These are phyloP conservation scores for Aspidapion aeneum DNA, from an alignment of 2,888 invertebrate species.

Conservation along the genomic window DNA sequence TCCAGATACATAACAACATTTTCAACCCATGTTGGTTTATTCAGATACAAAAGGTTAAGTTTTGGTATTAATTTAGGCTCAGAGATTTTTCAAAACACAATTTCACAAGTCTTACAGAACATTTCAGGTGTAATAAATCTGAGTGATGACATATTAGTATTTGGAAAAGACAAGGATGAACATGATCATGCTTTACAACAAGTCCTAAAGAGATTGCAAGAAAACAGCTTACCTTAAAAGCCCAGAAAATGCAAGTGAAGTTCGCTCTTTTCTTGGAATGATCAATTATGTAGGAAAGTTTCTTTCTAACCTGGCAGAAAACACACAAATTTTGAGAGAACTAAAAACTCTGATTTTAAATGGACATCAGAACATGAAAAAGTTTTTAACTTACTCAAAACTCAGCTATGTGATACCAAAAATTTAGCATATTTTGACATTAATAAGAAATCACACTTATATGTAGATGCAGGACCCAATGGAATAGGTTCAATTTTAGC, in stretches of 20 bases:
- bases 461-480: constrained; percentile 20
- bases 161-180: constrained; percentile 31
- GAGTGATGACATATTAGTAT: constrained; percentile 29
- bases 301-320: constrained; percentile 19
- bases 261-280: constrained; percentile 30
- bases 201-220: constrained; percentile 31
- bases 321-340: constrained; percentile 11
- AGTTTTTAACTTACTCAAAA: constrained; percentile 10
- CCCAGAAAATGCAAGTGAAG: constrained; percentile 28
- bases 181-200: constrained; percentile 34
- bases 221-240: constrained; percentile 26
- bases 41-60: constrained; percentile 40
- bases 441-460: constrained; percentile 12
- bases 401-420: no score
- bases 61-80: constrained; percentile 35
- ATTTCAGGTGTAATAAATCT: constrained; percentile 13
- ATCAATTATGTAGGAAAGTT: constrained; percentile 32
- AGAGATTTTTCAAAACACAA: constrained; percentile 25
- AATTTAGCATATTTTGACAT: constrained; percentile 15
- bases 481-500: constrained; percentile 20
- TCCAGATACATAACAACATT: constrained; percentile 42
- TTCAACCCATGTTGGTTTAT: constrained; percentile 39
- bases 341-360: background rate
- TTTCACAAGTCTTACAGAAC: constrained; percentile 5
- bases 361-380: constrained; percentile 1